These are phyloP conservation scores for Anhinga rufa DNA, from an alignment of 2,113 vertebrate genomes.

Conservation along the genomic window DNA sequence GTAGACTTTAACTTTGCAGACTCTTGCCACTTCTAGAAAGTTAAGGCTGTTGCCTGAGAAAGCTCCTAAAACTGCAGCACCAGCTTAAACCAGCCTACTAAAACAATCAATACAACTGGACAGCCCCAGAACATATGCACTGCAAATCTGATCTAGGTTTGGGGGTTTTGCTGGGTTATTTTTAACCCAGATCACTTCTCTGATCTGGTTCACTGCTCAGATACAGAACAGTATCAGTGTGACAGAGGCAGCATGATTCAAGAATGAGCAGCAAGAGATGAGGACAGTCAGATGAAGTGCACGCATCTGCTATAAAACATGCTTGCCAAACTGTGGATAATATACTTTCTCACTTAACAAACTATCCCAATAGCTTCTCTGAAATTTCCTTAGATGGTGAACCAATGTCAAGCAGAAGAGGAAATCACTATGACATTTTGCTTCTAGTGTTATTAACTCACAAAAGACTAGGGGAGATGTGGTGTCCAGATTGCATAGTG, in stretches of 20 bases:
- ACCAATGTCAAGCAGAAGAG: background rate
- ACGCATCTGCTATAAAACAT: background rate
- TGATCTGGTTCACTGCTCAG: background rate
- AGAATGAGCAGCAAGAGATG: background rate
- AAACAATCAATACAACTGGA: background rate
- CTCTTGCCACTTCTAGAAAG: background rate
- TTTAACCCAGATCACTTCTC: background rate
- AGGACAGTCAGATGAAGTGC: background rate
- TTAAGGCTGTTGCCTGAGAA: background rate
- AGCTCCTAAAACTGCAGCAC: background rate
- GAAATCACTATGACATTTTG: background rate
- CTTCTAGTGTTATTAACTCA: background rate
- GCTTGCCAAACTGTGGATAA: background rate
- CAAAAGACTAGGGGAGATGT: background rate
- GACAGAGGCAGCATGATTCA: background rate
- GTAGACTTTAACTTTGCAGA: background rate
- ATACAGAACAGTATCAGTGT: background rate
- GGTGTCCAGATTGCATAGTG: background rate
- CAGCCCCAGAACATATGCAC: background rate
- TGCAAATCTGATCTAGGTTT: background rate
- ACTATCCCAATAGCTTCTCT: background rate
- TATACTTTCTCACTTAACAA: background rate
- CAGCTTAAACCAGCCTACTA: background rate
- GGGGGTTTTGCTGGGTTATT: background rate
- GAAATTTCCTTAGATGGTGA: conserved; percentile 30